phyloP scores from a whole-genome alignment of 2,888 invertebrate species.

The Caradrina kadenii region DNA sequence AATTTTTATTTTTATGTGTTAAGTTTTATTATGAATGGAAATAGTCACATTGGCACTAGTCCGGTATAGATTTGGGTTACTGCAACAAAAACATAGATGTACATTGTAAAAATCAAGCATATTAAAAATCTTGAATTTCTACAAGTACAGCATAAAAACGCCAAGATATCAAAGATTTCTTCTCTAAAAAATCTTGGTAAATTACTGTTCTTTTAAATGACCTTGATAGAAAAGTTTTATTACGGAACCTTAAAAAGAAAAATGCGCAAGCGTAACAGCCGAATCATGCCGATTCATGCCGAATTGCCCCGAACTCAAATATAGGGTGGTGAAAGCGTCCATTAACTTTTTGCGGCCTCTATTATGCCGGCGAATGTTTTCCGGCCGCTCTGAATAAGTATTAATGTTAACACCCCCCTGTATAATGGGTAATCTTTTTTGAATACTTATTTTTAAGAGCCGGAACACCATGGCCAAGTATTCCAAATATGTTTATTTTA shows the following conservation, averaged over 20 bases:
- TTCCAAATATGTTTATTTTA: constrained; percentile 29
- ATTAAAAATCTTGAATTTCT: too few species aligned
- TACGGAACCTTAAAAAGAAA: constrained; percentile 45
- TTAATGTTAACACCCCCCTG: constrained; percentile 61
- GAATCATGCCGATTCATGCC: constrained; percentile 75
- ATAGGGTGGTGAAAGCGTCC: constrained; percentile 70
- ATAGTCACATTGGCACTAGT: too few species aligned
- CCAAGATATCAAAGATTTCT: too few species aligned
- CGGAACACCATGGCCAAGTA: constrained; percentile 50
- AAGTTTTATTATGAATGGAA: too few species aligned
- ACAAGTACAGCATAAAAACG: too few species aligned
- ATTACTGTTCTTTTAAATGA: background rate
- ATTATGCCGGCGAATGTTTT: constrained; percentile 73
- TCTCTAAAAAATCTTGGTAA: too few species aligned
- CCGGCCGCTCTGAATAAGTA: constrained; percentile 68
- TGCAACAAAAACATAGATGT: too few species aligned
- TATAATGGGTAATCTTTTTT: constrained; percentile 69
- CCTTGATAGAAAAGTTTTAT: background rate
- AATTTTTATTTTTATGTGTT: too few species aligned
- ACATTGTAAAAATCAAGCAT: too few species aligned
- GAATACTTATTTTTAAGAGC: constrained; percentile 66
- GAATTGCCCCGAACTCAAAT: constrained; percentile 59
- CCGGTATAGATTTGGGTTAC: too few species aligned
- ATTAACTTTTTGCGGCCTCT: constrained; percentile 78
- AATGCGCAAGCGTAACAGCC: constrained; percentile 60